Base-by-base conservation (phyloP, 2,113 vertebrate genomes). In the Vicugna pacos region DNA sequence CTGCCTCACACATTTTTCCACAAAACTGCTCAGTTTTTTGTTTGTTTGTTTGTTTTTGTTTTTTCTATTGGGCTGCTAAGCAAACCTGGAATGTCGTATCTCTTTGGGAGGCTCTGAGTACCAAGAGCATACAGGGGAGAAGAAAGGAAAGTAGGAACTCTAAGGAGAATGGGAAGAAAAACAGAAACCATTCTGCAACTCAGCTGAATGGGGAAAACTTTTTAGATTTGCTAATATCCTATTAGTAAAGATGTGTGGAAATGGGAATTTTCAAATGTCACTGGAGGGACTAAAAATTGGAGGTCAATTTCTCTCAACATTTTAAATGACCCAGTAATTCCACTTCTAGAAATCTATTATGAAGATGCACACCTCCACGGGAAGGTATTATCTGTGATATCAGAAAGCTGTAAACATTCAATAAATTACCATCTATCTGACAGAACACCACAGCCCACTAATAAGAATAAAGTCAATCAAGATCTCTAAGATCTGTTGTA, bases 1-100 rank as follows among this genome's bases (percentile, higher is more conserved):
- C 5, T 0, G 17, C 24, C 65, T 56, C 19, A 48, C 4, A 0
- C 2, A 4, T 38, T 30, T 19, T n/a, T 54, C 17, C 22, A 8
- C 28, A 30, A 22, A 16, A 35, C 0, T 0, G n/a, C 24, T 56
- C 20, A 2, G 24, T 16, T 10, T 12, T 56, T 14, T 48, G 52
- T 32, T 17, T 28, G 8, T 4, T 46, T 28, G 8, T 76, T 30
- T 54, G 52, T 26, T 75, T 7, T 28, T 42, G 11, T 30, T 38
- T 13, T 17, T 46, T 19, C 35, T 32, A 54, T 24, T 17, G 46
- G 69, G 46, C 16, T 62, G 50, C 83, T 58, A 38, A 69, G 16
- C n/a, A 35, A 15, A 67, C 35, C 12, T 17, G 35, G 38, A 13
- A 32, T 58, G 38, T 28, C 60, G 26, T 22, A 12, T 8, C 26